Evolutionary conservation across 2,797 vertebrate genomes (phyloP), one percentile per base, ranked within the genome.

Genomic region (Petrocephalus schoutedeni): DNA sequence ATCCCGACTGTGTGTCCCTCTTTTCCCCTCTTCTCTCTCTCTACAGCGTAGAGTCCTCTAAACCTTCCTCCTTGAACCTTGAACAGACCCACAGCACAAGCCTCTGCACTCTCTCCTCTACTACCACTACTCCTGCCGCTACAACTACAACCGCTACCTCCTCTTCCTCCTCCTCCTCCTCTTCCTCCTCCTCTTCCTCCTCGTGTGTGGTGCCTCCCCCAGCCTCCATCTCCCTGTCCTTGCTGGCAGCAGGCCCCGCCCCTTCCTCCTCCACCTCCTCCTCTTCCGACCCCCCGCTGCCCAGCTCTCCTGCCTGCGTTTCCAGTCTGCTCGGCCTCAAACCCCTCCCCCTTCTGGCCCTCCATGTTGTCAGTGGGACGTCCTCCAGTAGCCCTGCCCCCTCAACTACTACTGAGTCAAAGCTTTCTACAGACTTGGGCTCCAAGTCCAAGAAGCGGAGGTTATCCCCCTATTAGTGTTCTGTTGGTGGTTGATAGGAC

Each of bases 21-120:
- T 96, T 92, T 88, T 91, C 93, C 94, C 94, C 92, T 93, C 94
- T 94, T 49, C 19, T 86, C 85, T 89, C 93, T 95, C 97, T 97
- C 97, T 97, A 97, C 97, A 98, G 97, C 97, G 97, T 98, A 97
- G 97, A 98, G 97, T 98, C 96, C 96, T 97, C 98, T 98, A 98
- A 98, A 98, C 96, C 97, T 97, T 97, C 97, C 96, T 98, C 97
- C 97, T 97, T 97, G 96, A 97, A 96, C 96, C 97, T 97, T 92
- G 97, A 98, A 96, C 97, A 97, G 96, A 97, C 95, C 95, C 95
- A 95, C 96, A 96, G 95, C 95, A 95, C 96, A 95, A 97, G 96
- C 97, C 96, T 96, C 96, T 97, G 96, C 96, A 96, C 96, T 96
- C 95, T 96, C 95, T 87, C 89, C 93, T 93, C 93, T 93, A 93